A percentile compares a stretch with the other conserved stretches of the same genome.
Evolutionary conservation across 2,888 invertebrate species (phyloP).

Genomic region (Melanchra persicariae): DNA sequence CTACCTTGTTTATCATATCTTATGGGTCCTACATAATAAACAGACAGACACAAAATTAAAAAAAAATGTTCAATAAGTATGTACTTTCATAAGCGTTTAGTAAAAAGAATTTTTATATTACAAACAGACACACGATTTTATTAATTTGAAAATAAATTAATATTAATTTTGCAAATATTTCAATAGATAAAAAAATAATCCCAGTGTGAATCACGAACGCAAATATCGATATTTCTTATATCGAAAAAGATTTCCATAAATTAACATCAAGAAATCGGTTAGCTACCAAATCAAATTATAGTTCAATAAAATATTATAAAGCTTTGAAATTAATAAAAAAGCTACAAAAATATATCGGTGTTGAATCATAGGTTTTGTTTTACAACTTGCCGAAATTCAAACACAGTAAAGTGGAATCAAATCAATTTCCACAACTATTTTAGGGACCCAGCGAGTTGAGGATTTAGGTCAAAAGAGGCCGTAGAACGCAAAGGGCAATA

Average conservation of each 20-base stretch:
- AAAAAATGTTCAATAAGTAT: no score
- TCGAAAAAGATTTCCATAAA: conserved; percentile 41
- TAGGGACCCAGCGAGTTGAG: not conserved
- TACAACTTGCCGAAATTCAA: conserved; percentile 16
- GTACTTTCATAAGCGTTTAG: no score
- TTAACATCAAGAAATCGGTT: conserved; percentile 5
- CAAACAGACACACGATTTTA: no score
- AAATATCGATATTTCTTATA: conserved; percentile 23
- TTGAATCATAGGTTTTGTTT: conserved; percentile 17
- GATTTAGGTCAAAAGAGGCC: no score
- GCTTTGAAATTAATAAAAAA: not conserved
- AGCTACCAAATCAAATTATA: conserved; percentile 31
- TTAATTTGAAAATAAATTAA: no score
- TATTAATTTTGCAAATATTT: conserved; percentile 24
- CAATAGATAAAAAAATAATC: conserved; percentile 24
- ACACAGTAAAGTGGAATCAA: not conserved
- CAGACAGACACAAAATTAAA: no score
- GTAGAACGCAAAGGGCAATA: no score
- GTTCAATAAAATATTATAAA: conserved; percentile 12
- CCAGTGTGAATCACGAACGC: conserved; percentile 2
- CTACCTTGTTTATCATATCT: no score
- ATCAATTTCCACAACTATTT: not conserved
- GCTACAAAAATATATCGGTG: conserved; percentile 1
- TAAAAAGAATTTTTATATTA: no score
- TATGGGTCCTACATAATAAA: no score